Conservation (phyloP, 2,797 vertebrate species). For the Poeciliopsis paucimaculata region DNA sequence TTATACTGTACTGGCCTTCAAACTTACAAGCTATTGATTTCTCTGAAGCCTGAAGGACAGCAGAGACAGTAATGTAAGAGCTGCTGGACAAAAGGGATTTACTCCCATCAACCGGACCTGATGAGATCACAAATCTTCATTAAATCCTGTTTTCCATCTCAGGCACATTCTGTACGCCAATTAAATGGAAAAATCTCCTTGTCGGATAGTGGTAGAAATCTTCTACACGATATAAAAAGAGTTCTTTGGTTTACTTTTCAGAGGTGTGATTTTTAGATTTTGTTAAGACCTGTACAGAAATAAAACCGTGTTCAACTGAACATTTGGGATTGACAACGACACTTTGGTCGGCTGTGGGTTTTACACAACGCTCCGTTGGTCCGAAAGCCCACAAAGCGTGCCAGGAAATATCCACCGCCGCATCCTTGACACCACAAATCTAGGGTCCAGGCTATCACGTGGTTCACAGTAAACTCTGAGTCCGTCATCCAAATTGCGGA, state of each 20-base stretch:
- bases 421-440: not conserved
- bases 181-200: conserved; percentile 1
- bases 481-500: too few relatives aligned
- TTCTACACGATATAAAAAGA: not conserved
- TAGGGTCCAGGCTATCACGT: not conserved
- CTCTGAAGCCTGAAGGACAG: conserved; percentile 33
- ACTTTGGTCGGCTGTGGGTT: not conserved
- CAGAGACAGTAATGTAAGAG: conserved; percentile 41
- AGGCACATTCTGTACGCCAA: not conserved
- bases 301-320: not conserved
- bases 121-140: conserved; percentile 19
- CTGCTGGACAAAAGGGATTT: conserved; percentile 23
- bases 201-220: not conserved
- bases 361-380: not conserved
- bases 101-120: conserved; percentile 30
- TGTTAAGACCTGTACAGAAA: not conserved
- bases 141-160: not conserved
- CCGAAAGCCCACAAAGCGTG: not conserved
- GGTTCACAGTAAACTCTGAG: not conserved
- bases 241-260: not conserved
- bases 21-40: conserved; percentile 55
- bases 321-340: not conserved
- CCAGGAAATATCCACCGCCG: not conserved
- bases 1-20: conserved; percentile 33
- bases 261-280: not conserved